Base-by-base conservation (phyloP, 2,888 invertebrate genomes). In the Dermolepida albohirtum region DNA sequence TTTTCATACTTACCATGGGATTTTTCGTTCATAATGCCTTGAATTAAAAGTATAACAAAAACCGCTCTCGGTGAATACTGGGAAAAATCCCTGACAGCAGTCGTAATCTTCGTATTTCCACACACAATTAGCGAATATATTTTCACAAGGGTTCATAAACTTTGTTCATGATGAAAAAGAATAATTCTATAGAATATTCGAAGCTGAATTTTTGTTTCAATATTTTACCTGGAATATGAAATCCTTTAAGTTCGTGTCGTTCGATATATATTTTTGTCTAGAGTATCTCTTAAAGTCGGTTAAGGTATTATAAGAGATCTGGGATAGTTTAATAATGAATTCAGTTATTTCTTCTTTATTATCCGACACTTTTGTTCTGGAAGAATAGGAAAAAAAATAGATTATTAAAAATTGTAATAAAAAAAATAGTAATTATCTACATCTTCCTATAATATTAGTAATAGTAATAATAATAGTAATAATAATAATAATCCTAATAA, bases 21-120 rank as follows among this genome's bases (percentile, higher is more conserved):
- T 67, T 66, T 70, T 78, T 73, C 79, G 84, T 74, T 88, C 87
- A 43, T 88, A 86, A 74, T 89, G 87, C 71, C 85, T 81, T 0
- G 88, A 87, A 78, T 93, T 93, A 77, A 92, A 92, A 10, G 89
- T 87, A 76, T 89, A 92, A 77, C 92, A 92, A 76, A 89, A 90
- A 1, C 92, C 92, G 80, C 88, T 87, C 80, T 92, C 92, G 0
- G 92, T 92, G 74, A 91, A 90, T n/a, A 91, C 86, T 0, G 91
- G 89, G 66, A 86, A 84, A 57, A 92, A 88, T 67, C 87, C 84
- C 14, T 87, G 85, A 76, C 92, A 91, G 76, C 92, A 92, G 70
- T 87, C 85, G 67, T 89, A 87, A 0, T 85, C 82, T 74, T 88
- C 88, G n/a, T 88, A 88, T 76, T 91, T 90, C 85, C 89, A 92